Base-by-base conservation (phyloP, 2,888 invertebrate species). In the Cerastis leucographa region DNA sequence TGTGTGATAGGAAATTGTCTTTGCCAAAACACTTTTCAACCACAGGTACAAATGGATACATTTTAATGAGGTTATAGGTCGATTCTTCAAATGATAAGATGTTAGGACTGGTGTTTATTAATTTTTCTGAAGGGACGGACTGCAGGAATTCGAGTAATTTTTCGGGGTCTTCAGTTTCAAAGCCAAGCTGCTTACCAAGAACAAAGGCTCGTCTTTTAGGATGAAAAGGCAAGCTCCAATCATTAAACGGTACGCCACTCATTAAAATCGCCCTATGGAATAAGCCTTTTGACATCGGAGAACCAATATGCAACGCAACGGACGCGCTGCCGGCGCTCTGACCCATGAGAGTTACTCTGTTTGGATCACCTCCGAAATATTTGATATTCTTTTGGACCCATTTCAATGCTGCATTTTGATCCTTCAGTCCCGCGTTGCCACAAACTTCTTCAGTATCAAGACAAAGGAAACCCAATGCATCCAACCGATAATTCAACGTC, bases 401-500 rank as follows among this genome's bases (percentile, higher is more conserved):
- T 59, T 76, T 68, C 14, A 80, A 14, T 44, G 71, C 80, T 29
- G 22, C 49, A 46, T 71, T 71, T 71, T 80, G 80, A 64, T 80
- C 80, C n/a, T 80, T 80, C 7, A 80, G 25, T 35, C 81, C 81
- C 0, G 80, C 80, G 29, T 81, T 81, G n/a, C 81, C 80, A 19
- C 81, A 71, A 25, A 71, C 81, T 0, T 81, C 81, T 59, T 54
- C 1, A 42, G 64, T 80, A 0, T 44, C 75, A 6, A 81, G 68
- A 12, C 42, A 2, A 14, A 81, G 0, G 6, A 81, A 81, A 2
- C 81, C 81, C 4, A 81, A 69, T 40, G 69, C 68, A 6, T 76
- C 81, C 6, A 81, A 17, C 49, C 81, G 65, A 56, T 81, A 81
- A 29, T 81, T 81, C 0, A 76, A 1, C 4, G 81, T 76, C 22